Conservation (phyloP, 2,113 vertebrate genomes). For the Plestiodon gilberti region DNA sequence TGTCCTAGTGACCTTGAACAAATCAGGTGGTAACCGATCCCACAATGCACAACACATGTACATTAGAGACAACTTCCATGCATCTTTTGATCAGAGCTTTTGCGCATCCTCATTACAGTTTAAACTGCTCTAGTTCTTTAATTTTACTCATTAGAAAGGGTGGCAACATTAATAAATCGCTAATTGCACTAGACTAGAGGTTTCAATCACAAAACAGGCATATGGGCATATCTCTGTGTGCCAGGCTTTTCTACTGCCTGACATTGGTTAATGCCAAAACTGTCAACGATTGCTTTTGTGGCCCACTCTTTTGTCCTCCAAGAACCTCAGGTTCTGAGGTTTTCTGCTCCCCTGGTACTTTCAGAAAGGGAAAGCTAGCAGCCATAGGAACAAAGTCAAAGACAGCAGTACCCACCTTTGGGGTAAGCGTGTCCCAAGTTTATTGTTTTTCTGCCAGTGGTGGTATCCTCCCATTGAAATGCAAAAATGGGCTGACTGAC, state of each 20-base stretch:
- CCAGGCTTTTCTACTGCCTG: background rate
- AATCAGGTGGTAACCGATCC: constrained; percentile 17
- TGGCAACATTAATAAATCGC: constrained; percentile 19
- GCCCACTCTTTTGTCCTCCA: background rate
- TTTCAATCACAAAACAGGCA: constrained; percentile 20
- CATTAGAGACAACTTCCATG: background rate
- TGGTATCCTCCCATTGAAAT: too few species aligned
- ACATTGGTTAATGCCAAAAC: background rate
- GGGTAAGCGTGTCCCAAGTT: too few species aligned
- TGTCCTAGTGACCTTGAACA: background rate
- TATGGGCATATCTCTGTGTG: background rate
- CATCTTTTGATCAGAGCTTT: background rate
- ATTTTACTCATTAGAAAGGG: constrained; percentile 23
- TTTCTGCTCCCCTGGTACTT: too few species aligned
- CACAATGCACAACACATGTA: background rate
- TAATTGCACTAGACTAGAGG: constrained; percentile 3
- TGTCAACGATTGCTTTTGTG: constrained; percentile 18
- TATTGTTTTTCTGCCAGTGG: too few species aligned
- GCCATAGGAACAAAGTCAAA: too few species aligned
- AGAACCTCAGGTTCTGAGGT: too few species aligned
- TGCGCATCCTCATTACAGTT: constrained; percentile 2
- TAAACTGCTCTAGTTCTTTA: background rate
- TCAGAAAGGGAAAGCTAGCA: too few species aligned
- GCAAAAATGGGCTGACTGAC: too few species aligned
- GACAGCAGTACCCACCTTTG: too few species aligned